Base-by-base conservation (phyloP, 2,888 invertebrate genomes). In the Theretra japonica region DNA sequence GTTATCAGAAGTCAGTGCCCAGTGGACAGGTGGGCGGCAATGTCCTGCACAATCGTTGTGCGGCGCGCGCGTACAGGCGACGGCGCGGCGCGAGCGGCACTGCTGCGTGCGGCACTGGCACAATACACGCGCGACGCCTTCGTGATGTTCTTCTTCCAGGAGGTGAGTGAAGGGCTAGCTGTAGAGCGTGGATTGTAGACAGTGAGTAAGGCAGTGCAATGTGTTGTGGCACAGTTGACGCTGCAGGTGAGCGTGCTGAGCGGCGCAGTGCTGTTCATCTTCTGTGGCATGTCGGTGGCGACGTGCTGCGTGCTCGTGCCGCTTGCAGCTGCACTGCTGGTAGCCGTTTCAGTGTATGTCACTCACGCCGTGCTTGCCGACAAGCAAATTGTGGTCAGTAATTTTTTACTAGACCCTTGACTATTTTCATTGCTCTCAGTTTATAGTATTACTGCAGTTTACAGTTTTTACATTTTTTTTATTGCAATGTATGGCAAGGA, bases 221-320 rank as follows among this genome's bases (percentile, higher is more conserved):
- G 56, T 33, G 30, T 69, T 41, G 15, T 23, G 48, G 65, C 21
- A 17, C 41, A 69, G 69, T 57, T 69, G 69, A 69, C 57, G 0
- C 73, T 84, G 74, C 83, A 84, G 84, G 90, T 90, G n/a, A 96
- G 97, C 84, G 80, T 82, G 91, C 95, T 84, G 74, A 69, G 83
- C 91, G 68, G 97, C 96, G 25, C 97, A 96, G n/a, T 89, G 91
- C 71, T 84, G 96, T 96, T 23, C 97, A 97, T 90, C 96, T 96
- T 84, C 75, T 77, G 74, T 85, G 96, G 96, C 68, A 96, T 97
- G 8, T 75, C 81, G n/a, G 25, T 70, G 65, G 56, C 58, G 62
- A 15, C 30, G 50, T 62, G 70, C 62, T 65, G 65, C 41, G 23
- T 17, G 53, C 28, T 62, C 70, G 74, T 73, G 73, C 56, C 57